Base-by-base conservation (phyloP, 2,888 invertebrate species). In the Ernsta delagoae region DNA sequence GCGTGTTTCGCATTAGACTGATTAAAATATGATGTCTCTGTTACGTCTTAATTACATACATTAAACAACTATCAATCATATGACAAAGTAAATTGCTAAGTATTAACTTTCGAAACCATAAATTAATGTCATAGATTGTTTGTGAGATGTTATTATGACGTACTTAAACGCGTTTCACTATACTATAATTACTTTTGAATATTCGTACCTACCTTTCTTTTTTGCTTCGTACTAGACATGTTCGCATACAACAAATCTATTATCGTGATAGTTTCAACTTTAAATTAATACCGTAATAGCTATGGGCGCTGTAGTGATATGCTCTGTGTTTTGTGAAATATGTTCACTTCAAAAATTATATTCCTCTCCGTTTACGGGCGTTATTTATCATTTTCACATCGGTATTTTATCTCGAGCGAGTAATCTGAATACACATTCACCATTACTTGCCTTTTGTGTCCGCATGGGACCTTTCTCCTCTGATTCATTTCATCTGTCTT, bases 71-170 rank as follows among this genome's bases (percentile, higher is more conserved):
- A 81, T 86, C 82, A 84, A 83, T 86, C 87, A 85, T 80, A 79
- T 80, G 79, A 78, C 70, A 77, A 78, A 78, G 79, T 82, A 85
- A 87, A 85, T 86, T 84, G 80, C 82, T 74, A 75, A 77, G 78
- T 83, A 81, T 83, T 84, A 36, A 87, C 87, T 89, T 89, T 89
- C 88, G 77, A 86, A 86, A 80, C 79, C 77, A 87, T 86, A 85
- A 81, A 83, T 86, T 85, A 88, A 88, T 87, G 87, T 88, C 88
- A 87, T 85, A 85, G 83, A 86, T 84, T 83, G 53, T 86, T 85
- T 87, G 79, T 81, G 77, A 79, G 81, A 80, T 83, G 83, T 83
- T 85, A 85, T 88, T 88, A 86, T 82, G 84, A 81, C 81, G 81
- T 80, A 79, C 53, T 53, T 85, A 86, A 83, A 86, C 84, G 79